phyloP scores from a whole-genome alignment of 2,888 invertebrate species.

The Synanthedon vespiformis region DNA sequence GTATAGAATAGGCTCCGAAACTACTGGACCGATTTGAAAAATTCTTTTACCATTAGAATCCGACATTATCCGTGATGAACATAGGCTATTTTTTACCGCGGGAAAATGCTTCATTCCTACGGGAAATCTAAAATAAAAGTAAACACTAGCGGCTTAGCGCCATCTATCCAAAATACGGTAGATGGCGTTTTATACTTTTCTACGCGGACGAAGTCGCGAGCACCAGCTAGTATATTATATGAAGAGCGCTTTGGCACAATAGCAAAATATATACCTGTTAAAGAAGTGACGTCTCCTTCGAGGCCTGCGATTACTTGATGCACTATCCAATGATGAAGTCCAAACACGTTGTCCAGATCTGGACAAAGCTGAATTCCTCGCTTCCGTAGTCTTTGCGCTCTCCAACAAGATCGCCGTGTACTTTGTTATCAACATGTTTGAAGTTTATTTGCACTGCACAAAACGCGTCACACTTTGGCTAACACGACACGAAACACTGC shows the following conservation, averaged over 20 bases:
- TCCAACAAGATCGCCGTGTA: conserved; percentile 78
- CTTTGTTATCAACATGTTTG: conserved; percentile 77
- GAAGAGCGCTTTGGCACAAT: neutral
- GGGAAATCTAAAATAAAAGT: too few relatives aligned
- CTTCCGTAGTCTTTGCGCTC: conserved; percentile 68
- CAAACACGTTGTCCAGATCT: conserved; percentile 27
- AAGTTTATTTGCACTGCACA: neutral
- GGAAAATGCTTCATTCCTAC: too few relatives aligned
- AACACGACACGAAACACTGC: neutral
- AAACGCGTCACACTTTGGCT: neutral
- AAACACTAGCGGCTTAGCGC: too few relatives aligned
- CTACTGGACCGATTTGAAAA: too few relatives aligned
- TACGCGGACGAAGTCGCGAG: too few relatives aligned
- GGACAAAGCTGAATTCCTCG: conserved; percentile 34
- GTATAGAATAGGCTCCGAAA: too few relatives aligned
- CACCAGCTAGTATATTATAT: too few relatives aligned
- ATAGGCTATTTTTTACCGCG: too few relatives aligned
- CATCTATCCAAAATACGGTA: too few relatives aligned
- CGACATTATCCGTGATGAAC: too few relatives aligned
- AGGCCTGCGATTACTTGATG: conserved; percentile 29
- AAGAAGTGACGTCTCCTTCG: conserved; percentile 41
- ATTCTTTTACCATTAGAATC: too few relatives aligned
- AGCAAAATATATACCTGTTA: conserved; percentile 34
- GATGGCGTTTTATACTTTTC: too few relatives aligned
- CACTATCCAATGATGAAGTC: conserved; percentile 44